Evolutionary conservation across 2,888 invertebrate species (phyloP), one percentile per base, ranked within the genome.

Genomic region (Cremastobaeus sp.): DNA sequence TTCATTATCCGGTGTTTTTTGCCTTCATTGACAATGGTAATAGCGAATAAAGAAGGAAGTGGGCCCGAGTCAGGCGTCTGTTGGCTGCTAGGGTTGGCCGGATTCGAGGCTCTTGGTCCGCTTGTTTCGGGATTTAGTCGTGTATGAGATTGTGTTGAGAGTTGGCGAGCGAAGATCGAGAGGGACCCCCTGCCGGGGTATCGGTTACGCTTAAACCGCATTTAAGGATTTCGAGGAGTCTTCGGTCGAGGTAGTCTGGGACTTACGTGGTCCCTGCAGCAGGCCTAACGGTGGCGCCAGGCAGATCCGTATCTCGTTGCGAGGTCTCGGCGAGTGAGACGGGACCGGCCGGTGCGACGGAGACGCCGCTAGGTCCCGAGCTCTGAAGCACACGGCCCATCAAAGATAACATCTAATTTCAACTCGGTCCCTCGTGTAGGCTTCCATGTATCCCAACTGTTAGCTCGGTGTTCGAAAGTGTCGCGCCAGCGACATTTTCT

Each of bases 181-280:
- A 64, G 55, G 54, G 77, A 78, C 82, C 84, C 85, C 86, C 86
- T 81, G 83, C 82, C 78, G 81, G 78, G 84, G 84, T 86, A 87
- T 86, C 85, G 85, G 86, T 87, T 87, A 85, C 87, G 86, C 84
- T 86, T 79, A 83, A 86, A 84, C 83, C 86, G 83, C 85, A 83
- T 84, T 86, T 85, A 85, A 84, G 84, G 77, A 78, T 62, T 66
- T 60, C 50, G 60, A 47, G 52, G 59, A 50, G 69, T 35, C 62
- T 52, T 52, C 20, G 45, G 55, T 45, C 34, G 64, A 66, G 55
- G 12, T 14, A 32, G 65, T 69, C 57, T 55, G 62, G 75, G 79
- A 79, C 78, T 80, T 77, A 76, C 78, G 77, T 76, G 78, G 76
- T 73, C 73, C 77, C n/a, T n/a, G 68, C 62, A 18, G 55, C 78